Evolutionary conservation across 2,797 vertebrate species (phyloP).

Genomic region (Lepidocolaptes lacrymiger): DNA sequence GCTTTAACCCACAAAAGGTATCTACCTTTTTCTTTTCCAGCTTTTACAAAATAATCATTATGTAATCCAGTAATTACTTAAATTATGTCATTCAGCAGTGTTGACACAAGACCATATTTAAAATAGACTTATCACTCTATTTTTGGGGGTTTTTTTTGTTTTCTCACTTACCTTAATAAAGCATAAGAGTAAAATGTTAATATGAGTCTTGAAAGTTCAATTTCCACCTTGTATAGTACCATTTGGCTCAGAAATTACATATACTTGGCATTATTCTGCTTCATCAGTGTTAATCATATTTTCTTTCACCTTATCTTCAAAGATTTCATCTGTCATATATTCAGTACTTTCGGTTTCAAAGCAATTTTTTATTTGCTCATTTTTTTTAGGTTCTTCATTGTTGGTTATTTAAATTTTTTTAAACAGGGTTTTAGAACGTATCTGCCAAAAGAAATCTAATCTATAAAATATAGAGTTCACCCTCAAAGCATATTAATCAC

Average conservation of each 20-base stretch:
- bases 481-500: constrained; percentile 47
- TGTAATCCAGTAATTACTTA: constrained; percentile 43
- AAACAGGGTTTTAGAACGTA: constrained; percentile 38
- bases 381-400: constrained; percentile 13
- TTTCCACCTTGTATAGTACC: constrained; percentile 42
- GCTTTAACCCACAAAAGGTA: not conserved
- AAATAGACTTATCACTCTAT: not conserved
- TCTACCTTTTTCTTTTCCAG: not conserved
- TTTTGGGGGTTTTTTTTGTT: not conserved
- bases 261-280: constrained; percentile 26
- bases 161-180: constrained; percentile 50
- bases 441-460: constrained; percentile 47
- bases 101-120: constrained; percentile 42
- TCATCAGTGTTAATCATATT: constrained; percentile 57
- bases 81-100: constrained; percentile 28
- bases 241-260: constrained; percentile 47
- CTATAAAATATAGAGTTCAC: constrained; percentile 17
- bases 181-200: constrained; percentile 54
- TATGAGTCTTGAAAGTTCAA: constrained; percentile 47
- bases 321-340: not conserved
- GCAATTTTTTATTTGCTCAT: constrained; percentile 30
- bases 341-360: constrained; percentile 13
- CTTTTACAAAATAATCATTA: constrained; percentile 38
- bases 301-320: constrained; percentile 54
- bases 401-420: constrained; percentile 24